These are phyloP conservation scores for Leptinotarsa haldemani DNA, from an alignment of 2,888 invertebrate species.

Conservation along the genomic window DNA sequence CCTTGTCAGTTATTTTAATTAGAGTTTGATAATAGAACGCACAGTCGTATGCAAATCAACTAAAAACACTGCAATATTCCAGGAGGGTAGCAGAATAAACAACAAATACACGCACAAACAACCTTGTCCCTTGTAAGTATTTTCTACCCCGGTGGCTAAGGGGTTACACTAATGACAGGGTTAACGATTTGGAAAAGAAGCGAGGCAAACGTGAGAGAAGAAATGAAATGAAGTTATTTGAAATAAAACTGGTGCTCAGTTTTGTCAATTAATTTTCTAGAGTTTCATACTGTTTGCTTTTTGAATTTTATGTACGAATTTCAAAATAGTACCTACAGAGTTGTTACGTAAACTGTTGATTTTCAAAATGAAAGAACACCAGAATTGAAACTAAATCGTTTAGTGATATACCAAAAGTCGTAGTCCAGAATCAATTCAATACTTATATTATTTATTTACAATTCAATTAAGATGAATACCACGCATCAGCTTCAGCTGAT, in stretches of 20 bases:
- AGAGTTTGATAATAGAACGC: constrained; percentile 8
- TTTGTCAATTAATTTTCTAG: background rate
- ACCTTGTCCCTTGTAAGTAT: constrained; percentile 3
- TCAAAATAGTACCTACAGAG: too few species aligned
- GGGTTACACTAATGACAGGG: background rate
- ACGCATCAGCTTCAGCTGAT: too few species aligned
- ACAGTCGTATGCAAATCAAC: constrained; percentile 10
- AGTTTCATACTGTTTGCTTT: too few species aligned
- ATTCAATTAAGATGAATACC: too few species aligned
- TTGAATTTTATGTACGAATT: too few species aligned
- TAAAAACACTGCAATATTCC: constrained; percentile 8
- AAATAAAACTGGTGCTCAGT: background rate
- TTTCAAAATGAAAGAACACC: too few species aligned
- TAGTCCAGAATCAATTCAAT: too few species aligned
- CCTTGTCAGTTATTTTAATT: constrained; percentile 7
- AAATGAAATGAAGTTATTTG: background rate
- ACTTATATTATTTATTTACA: too few species aligned
- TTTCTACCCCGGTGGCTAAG: background rate
- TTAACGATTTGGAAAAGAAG: constrained; percentile 2
- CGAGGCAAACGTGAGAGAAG: background rate
- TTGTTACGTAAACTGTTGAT: too few species aligned
- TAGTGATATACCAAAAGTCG: too few species aligned
- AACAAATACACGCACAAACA: constrained; percentile 11
- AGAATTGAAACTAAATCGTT: too few species aligned
- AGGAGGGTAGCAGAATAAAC: constrained; percentile 7